These are phyloP conservation scores for Hippopotamus amphibius DNA, from an alignment of 2,113 vertebrate genomes.

Conservation along the genomic window DNA sequence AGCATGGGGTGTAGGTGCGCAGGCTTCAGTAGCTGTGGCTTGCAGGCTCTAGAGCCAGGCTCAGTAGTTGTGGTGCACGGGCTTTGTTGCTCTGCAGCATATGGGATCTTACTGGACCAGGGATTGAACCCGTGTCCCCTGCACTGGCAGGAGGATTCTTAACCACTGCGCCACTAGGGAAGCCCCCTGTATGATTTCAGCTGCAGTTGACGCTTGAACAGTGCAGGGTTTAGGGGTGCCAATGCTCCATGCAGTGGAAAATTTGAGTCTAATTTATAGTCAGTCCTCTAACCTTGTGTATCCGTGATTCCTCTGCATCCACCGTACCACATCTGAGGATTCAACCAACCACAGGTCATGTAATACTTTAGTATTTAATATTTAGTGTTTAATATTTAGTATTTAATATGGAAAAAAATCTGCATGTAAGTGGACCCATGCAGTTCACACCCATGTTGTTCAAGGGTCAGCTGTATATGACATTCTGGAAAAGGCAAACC, in stretches of 20 bases:
- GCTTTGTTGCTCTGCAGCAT: no score
- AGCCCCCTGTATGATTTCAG: background rate
- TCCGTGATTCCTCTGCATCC: background rate
- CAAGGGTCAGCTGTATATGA: background rate
- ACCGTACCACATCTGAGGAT: background rate
- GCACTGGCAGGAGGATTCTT: no score
- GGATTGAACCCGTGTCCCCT: no score
- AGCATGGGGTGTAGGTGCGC: no score
- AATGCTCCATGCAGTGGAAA: background rate
- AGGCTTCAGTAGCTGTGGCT: no score
- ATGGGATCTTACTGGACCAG: no score
- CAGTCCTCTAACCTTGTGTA: background rate
- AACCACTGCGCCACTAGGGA: no score
- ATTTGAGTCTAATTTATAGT: background rate
- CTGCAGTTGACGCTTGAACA: background rate
- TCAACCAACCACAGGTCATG: background rate
- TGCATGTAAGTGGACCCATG: background rate
- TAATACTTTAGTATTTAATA: background rate
- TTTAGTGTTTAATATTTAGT: background rate
- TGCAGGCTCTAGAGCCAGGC: no score
- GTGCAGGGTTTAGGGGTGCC: background rate
- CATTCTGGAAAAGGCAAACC: background rate
- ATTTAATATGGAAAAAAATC: background rate
- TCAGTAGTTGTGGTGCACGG: no score
- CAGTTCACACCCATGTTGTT: background rate